Percentiles rank a stretch among this genome's conserved stretches.
phyloP scores from a whole-genome alignment of 2,113 vertebrate species.

The Ageneiosus marmoratus region DNA sequence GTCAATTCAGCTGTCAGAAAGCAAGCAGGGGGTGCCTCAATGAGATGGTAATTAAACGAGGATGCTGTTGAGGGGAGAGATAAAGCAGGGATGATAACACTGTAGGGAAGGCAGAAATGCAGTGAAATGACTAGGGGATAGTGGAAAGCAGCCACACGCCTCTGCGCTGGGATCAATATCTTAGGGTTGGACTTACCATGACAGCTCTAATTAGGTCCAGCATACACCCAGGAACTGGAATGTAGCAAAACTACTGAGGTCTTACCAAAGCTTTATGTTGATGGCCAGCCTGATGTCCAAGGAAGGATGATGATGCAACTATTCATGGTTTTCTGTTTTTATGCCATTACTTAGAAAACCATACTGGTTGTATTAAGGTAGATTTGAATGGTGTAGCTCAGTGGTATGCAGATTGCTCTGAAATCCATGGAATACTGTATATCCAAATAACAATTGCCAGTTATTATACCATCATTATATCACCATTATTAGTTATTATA shows the following conservation, averaged over 20 bases:
- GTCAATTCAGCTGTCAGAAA: conserved; percentile 56
- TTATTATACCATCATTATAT: not conserved
- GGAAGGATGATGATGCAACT: not conserved
- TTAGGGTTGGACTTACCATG: conserved; percentile 42
- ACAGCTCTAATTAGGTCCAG: conserved; percentile 53
- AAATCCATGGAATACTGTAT: not conserved
- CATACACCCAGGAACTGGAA: conserved; percentile 37
- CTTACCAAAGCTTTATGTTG: conserved; percentile 20
- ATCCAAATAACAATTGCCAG: not conserved
- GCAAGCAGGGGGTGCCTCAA: conserved; percentile 48
- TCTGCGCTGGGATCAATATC: conserved; percentile 48
- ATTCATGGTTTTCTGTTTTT: conserved; percentile 8
- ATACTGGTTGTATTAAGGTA: not conserved
- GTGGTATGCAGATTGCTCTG: not conserved
- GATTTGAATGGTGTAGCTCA: not conserved
- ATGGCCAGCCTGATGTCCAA: not conserved
- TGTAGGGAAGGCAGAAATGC: conserved; percentile 33
- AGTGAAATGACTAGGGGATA: conserved; percentile 34
- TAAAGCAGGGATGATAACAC: conserved; percentile 39
- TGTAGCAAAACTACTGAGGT: conserved; percentile 39
- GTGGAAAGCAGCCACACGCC: conserved; percentile 44
- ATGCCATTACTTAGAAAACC: not conserved
- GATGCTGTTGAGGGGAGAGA: conserved; percentile 45
- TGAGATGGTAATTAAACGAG: conserved; percentile 54
- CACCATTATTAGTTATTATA: not conserved